Percentiles rank a stretch among this genome's conserved stretches.
Evolutionary conservation across 1,140 invertebrate species (phyloP).

Genomic region (Drosophila simulans): DNA sequence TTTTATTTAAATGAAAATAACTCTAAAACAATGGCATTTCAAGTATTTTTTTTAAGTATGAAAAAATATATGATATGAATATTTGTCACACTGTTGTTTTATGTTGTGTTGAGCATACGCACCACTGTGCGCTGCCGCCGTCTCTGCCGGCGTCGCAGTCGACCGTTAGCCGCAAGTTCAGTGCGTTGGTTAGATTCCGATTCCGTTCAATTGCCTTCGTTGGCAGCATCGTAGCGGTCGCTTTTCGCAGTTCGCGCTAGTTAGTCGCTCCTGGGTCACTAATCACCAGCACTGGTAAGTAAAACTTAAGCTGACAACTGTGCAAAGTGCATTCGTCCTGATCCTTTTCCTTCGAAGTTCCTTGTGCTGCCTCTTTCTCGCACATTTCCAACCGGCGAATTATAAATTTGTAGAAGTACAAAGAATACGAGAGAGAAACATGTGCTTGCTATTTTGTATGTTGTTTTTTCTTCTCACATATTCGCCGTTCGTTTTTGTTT

Average conservation of each 20-base stretch:
- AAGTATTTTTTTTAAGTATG: too few species aligned
- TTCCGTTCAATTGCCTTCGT: constrained; percentile 25
- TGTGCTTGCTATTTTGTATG: constrained; percentile 25
- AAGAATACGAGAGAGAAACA: constrained; percentile 8
- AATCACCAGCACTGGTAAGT: constrained; percentile 18
- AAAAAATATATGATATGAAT: too few species aligned
- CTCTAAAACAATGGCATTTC: too few species aligned
- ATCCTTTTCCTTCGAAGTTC: not conserved
- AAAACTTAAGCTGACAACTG: not conserved
- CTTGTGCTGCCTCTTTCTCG: not conserved
- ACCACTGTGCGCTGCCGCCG: constrained; percentile 17
- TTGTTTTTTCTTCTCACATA: constrained; percentile 2
- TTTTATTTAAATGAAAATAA: too few species aligned
- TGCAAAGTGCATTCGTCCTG: not conserved
- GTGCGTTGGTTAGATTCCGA: not conserved
- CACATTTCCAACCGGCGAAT: constrained; percentile 8
- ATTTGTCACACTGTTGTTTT: too few species aligned
- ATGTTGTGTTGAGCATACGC: too few species aligned
- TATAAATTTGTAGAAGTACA: not conserved
- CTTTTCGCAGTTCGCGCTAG: constrained; percentile 5
- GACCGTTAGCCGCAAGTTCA: constrained; percentile 13
- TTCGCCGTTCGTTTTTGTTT: not conserved
- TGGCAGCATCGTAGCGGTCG: constrained; percentile 45
- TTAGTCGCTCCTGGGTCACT: constrained; percentile 3
- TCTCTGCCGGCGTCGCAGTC: constrained; percentile 2